Evolutionary conservation across 1,140 invertebrate genomes (phyloP).

Genomic region (Aphelenchoides fujianensis): DNA sequence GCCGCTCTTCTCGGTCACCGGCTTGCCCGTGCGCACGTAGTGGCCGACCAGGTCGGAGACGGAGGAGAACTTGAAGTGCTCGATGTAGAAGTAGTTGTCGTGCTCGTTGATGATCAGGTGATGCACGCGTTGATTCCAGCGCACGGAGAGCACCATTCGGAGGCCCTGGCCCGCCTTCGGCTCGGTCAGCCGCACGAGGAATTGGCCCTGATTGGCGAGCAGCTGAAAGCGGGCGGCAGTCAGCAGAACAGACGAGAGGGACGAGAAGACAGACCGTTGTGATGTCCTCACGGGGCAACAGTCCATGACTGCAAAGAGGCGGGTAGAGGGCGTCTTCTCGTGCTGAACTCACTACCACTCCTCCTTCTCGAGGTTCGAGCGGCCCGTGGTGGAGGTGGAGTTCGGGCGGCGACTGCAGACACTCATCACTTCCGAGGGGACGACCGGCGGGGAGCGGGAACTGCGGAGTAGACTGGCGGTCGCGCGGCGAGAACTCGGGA

Average conservation of each 20-base stretch:
- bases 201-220: conserved; percentile 82
- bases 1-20: conserved; percentile 85
- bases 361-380: conserved; percentile 68
- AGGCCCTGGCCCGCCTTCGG: conserved; percentile 76
- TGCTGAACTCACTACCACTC: conserved; percentile 75
- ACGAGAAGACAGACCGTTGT: conserved; percentile 66
- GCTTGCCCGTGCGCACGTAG: conserved; percentile 76
- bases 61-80: conserved; percentile 82
- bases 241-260: too few relatives aligned
- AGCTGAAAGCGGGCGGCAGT: conserved; percentile 65
- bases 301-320: conserved; percentile 72
- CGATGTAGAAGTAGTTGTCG: conserved; percentile 80
- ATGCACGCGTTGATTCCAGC: conserved; percentile 82
- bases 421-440: too few relatives aligned
- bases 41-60: conserved; percentile 84
- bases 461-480: too few relatives aligned
- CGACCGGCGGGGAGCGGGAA: too few relatives aligned
- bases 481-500: too few relatives aligned
- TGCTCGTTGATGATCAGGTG: conserved; percentile 86
- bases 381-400: conserved; percentile 8
- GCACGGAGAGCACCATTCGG: conserved; percentile 77
- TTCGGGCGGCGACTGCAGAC: too few relatives aligned
- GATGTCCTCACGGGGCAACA: conserved; percentile 89
- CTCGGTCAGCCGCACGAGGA: conserved; percentile 86
- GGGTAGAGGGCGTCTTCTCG: neutral